phyloP scores from a whole-genome alignment of 2,797 vertebrate species.

The Chlorospingus flavigularis region DNA sequence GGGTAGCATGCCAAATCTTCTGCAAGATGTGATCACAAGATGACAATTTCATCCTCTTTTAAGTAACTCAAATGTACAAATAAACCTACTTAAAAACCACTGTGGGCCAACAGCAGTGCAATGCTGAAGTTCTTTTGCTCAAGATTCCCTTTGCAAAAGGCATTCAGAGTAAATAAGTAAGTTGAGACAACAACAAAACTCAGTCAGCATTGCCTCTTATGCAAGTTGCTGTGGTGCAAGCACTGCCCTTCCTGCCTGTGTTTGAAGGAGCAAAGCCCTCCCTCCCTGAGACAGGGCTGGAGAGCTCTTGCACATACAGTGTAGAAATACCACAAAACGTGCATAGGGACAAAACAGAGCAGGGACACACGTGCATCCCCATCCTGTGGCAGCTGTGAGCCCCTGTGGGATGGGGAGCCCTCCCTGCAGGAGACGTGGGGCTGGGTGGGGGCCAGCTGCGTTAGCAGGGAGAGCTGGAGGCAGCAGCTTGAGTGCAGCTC shows the following conservation, averaged over 20 bases:
- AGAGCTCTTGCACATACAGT: fast-evolving
- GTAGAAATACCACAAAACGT: background rate
- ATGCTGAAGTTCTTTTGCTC: background rate
- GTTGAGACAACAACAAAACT: background rate
- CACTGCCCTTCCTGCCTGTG: background rate
- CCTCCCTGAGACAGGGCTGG: background rate
- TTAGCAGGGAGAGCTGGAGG: background rate
- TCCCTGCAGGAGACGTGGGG: fast-evolving
- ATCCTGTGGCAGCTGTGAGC: background rate
- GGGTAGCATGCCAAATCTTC: background rate
- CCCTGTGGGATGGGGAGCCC: fast-evolving
- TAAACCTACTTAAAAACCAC: background rate
- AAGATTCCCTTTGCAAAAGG: background rate
- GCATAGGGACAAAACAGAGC: background rate
- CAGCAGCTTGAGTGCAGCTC: background rate
- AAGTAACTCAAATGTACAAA: background rate
- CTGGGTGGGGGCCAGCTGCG: background rate
- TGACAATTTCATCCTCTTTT: background rate
- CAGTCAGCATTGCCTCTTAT: fast-evolving
- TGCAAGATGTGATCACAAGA: fast-evolving
- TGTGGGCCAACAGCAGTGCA: background rate
- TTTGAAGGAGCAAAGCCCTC: background rate
- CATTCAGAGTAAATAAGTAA: background rate
- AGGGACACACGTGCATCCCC: fast-evolving
- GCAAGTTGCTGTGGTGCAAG: background rate